Percentiles rank a stretch among this genome's conserved stretches.
These are phyloP conservation scores for Mus caroli DNA, from an alignment of 2,797 vertebrate species.

Conservation along the genomic window DNA sequence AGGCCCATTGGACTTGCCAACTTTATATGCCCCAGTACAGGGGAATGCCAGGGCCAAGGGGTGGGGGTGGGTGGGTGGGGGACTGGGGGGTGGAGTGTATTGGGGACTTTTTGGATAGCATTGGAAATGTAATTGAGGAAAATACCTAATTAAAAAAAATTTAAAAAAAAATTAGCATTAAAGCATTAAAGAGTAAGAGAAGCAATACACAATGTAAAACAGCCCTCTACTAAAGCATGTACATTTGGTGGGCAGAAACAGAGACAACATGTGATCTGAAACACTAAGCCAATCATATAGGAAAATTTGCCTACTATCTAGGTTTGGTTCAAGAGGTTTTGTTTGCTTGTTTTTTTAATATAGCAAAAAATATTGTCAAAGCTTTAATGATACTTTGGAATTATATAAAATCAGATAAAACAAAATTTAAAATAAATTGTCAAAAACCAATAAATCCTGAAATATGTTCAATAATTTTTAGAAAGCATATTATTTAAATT, in stretches of 20 bases:
- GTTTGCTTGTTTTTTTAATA: neutral
- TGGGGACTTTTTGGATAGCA: too few species aligned
- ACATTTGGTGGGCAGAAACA: neutral
- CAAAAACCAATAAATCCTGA: neutral
- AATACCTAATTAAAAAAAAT: too few species aligned
- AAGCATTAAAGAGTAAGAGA: slow-evolving; percentile 1
- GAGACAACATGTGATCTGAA: neutral
- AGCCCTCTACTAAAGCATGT: neutral
- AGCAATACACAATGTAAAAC: neutral
- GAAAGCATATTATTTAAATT: neutral
- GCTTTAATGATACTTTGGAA: neutral
- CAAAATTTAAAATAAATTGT: neutral
- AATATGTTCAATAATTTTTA: neutral
- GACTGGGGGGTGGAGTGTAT: too few species aligned
- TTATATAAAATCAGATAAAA: neutral
- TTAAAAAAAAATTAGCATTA: too few species aligned
- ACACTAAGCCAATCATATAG: neutral
- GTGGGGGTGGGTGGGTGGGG: too few species aligned
- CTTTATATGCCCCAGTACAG: too few species aligned
- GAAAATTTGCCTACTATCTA: neutral
- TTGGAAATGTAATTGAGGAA: too few species aligned
- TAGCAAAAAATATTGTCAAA: slow-evolving; percentile 3
- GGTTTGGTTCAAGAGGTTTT: neutral
- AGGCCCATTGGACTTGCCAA: too few species aligned
- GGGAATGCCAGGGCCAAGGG: too few species aligned